A percentile compares a stretch with the other conserved stretches of the same genome.
phyloP scores from a whole-genome alignment of 2,888 invertebrate species.

The Oscheius sp. region DNA sequence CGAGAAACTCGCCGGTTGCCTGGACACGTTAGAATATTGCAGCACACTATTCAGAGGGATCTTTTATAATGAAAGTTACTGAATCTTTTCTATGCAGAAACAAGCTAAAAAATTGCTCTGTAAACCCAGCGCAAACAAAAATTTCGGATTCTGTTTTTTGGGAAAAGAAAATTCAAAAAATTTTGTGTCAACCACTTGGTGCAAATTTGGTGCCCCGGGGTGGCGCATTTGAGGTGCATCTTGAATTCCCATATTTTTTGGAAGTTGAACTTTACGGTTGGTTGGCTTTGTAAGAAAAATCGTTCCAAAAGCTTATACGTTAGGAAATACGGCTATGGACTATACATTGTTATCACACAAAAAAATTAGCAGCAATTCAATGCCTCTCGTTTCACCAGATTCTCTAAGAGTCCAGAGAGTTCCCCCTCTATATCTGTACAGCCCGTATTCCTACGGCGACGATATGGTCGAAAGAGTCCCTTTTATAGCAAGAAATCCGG shows the following conservation, averaged over 20 bases:
- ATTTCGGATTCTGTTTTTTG: not conserved
- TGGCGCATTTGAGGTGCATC: not conserved
- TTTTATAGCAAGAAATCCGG: slow-evolving; percentile 39
- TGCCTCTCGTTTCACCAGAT: not conserved
- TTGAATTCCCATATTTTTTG: not conserved
- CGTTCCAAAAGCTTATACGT: not conserved
- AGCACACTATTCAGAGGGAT: not conserved
- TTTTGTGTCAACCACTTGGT: not conserved
- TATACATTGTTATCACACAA: not conserved
- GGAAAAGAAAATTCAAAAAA: no score
- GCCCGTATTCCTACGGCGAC: slow-evolving; percentile 63
- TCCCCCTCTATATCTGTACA: slow-evolving; percentile 4
- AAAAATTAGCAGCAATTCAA: not conserved
- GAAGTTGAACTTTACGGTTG: not conserved
- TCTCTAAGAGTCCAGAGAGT: not conserved
- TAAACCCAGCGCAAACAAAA: no score
- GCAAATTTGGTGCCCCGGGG: not conserved
- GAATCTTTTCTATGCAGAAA: no score
- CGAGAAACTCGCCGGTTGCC: no score
- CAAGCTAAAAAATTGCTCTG: no score
- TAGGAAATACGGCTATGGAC: slow-evolving; percentile 23
- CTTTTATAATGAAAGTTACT: not conserved
- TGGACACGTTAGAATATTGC: no score
- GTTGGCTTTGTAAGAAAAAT: not conserved
- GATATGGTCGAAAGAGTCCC: slow-evolving; percentile 33